Conservation (phyloP, 2,113 vertebrate genomes). For the Sylvilagus bachmani region DNA sequence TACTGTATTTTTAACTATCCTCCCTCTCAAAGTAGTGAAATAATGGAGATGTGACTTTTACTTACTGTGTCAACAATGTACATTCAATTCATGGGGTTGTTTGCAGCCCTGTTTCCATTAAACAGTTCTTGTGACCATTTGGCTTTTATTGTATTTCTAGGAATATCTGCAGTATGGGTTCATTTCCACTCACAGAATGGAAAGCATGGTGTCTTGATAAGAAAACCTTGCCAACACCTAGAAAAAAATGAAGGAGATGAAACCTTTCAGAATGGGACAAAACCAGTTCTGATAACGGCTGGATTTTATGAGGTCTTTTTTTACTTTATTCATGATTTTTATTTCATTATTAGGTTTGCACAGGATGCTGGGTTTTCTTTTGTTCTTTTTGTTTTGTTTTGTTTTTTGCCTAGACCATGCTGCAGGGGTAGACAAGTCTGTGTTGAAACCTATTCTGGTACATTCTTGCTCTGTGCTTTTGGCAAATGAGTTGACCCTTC, state of each 20-base stretch:
- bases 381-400: background rate
- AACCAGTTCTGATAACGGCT: background rate
- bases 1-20: background rate
- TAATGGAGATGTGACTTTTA: background rate
- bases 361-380: background rate
- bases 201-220: background rate
- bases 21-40: background rate
- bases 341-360: background rate
- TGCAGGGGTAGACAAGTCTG: background rate
- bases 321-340: background rate
- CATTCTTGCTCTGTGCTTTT: slow-evolving; percentile 30
- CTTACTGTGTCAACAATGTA: background rate
- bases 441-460: background rate
- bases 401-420: background rate
- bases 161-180: background rate
- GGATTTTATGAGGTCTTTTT: background rate
- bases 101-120: background rate
- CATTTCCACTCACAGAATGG: background rate
- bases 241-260: background rate
- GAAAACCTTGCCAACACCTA: background rate
- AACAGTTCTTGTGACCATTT: background rate
- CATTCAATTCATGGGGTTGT: background rate
- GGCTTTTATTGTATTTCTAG: background rate
- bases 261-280: background rate
- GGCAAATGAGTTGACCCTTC: background rate